Evolutionary conservation across 1,140 invertebrate species (phyloP), one percentile per base, ranked within the genome.

Genomic region (Drosophila pandora): DNA sequence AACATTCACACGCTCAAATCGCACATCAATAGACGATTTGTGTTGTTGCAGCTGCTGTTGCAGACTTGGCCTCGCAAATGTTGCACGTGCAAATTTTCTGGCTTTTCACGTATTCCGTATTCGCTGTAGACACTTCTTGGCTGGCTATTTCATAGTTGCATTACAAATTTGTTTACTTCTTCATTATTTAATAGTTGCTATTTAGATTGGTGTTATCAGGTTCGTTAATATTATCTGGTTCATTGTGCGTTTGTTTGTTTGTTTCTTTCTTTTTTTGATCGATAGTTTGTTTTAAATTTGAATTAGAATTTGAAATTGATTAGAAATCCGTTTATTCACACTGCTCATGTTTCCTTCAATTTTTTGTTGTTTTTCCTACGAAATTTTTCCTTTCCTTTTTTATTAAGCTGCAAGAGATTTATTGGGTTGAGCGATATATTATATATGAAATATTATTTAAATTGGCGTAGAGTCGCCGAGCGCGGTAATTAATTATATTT

Each of bases 1-100:
- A 92, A 92, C 91, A 91, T 91, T 91, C 91, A 92, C 88, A 82
- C 83, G 69, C 55, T 82, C 85, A 72, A 90, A 82, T 70, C 76
- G 79, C 72, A 82, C 89, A 90, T 90, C 67, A 76, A 89, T 80
- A 78, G 77, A 84, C 84, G 85, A 89, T 83, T 83, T 89, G 79
- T 79, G 13, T 64, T 57, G 65, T 30, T 49, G 49, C 63, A 64
- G 55, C 45, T 56, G 41, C 63, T 17, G 17, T 17, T 17, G 17
- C 17, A 17, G 34, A 48, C 47, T 45, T 23, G 50, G 30, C 50
- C 50, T 54, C 49, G 50, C 49, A 37, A 54, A 68, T 63, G 49
- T 73, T 74, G 57, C 50, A 50, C 70, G 57, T 62, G 39, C 34
- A 69, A 69, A 50, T 34, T 21, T 30, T 39, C n/a, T 49, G 45